Conservation (phyloP, 1,140 invertebrate genomes). For the Macrobrachium nipponense region DNA sequence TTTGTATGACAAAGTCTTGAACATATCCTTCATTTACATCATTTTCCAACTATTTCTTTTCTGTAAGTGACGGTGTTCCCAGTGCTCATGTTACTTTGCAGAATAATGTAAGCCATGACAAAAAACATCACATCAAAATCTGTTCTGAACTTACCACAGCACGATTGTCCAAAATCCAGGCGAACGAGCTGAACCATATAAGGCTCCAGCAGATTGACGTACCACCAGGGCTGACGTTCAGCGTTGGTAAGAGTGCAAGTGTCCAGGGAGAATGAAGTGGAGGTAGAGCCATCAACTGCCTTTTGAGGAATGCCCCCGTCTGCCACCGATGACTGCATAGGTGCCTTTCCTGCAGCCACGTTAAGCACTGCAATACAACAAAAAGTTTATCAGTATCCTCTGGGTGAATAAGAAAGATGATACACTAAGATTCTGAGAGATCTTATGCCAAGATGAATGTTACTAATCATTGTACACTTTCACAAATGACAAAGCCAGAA, state of each 20-base stretch:
- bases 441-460: too few relatives aligned
- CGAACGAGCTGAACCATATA: conserved; percentile 95
- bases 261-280: conserved; percentile 79
- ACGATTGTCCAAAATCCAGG: conserved; percentile 91
- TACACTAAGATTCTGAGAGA: not conserved
- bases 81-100: too few relatives aligned
- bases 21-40: too few relatives aligned
- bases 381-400: not conserved
- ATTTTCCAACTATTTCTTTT: too few relatives aligned
- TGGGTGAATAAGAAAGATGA: not conserved
- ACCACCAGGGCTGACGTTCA: conserved; percentile 92
- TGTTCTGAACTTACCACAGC: conserved; percentile 79
- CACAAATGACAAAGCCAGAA: too few relatives aligned
- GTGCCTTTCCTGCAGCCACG: conserved; percentile 93
- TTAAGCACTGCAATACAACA: conserved; percentile 83
- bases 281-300: conserved; percentile 90
- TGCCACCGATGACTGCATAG: conserved; percentile 91
- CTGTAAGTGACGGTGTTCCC: too few relatives aligned
- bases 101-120: too few relatives aligned
- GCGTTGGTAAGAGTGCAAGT: conserved; percentile 88
- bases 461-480: too few relatives aligned
- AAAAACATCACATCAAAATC: not conserved
- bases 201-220: conserved; percentile 92
- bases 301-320: conserved; percentile 88
- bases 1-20: too few relatives aligned